phyloP scores from a whole-genome alignment of 2,113 vertebrate genomes.

The Amphiprion percula region DNA sequence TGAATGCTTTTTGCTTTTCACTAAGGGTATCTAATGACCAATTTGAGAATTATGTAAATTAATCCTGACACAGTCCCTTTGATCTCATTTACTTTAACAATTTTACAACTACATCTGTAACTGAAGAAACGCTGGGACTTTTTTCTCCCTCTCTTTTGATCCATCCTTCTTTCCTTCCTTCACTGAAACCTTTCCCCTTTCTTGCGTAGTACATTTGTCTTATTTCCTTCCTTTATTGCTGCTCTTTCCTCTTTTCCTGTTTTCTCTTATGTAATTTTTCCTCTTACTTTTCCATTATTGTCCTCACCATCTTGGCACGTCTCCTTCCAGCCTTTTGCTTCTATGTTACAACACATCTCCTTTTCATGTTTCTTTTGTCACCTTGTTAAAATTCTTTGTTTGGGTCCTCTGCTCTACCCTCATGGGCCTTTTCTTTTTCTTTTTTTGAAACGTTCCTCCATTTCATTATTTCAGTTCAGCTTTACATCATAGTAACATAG shows the following conservation, averaged over 20 bases:
- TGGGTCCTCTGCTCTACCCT: too few relatives aligned
- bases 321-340: too few relatives aligned
- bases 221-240: neutral
- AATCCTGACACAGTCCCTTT: neutral
- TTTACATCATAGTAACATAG: neutral
- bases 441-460: neutral
- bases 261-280: neutral
- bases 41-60: slow-evolving; percentile 10
- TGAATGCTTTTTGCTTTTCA: neutral
- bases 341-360: too few relatives aligned
- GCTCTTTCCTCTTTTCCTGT: neutral
- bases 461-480: neutral
- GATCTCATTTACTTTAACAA: slow-evolving; percentile 12
- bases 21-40: slow-evolving; percentile 1
- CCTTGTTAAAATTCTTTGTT: too few relatives aligned
- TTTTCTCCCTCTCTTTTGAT: neutral
- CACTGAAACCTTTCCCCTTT: neutral
- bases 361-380: neutral
- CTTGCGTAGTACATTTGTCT: neutral
- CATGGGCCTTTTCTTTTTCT: too few relatives aligned
- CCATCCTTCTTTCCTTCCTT: neutral
- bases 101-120: slow-evolving; percentile 1
- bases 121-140: slow-evolving; percentile 1
- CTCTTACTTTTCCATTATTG: neutral
- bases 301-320: neutral